A percentile compares a stretch with the other conserved stretches of the same genome.
Evolutionary conservation across 1,140 invertebrate species (phyloP).

Genomic region (Drosophila leontia): DNA sequence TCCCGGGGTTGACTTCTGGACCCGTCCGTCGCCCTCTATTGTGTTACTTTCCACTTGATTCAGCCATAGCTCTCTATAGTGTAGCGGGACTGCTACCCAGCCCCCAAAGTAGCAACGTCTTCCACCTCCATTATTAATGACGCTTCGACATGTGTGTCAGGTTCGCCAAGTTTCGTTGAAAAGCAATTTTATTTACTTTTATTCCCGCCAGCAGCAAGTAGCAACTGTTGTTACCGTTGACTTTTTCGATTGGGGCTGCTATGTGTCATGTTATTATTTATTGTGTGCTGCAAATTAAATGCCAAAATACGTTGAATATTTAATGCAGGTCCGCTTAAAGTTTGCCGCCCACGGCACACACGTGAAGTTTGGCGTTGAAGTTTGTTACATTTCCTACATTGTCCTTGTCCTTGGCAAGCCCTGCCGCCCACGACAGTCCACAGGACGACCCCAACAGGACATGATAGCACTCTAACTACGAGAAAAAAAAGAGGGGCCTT

Average conservation of each 20-base stretch:
- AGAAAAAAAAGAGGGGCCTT: conserved; percentile 13
- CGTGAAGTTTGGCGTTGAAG: conserved; percentile 53
- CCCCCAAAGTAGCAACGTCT: conserved; percentile 28
- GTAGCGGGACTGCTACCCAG: background rate
- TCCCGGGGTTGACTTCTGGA: conserved; percentile 55
- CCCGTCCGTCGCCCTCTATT: conserved; percentile 67
- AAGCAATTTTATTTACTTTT: conserved; percentile 83
- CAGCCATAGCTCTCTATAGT: conserved; percentile 1
- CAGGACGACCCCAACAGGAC: conserved; percentile 27
- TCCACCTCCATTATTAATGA: conserved; percentile 79
- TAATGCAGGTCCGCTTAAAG: conserved; percentile 67
- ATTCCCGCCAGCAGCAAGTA: conserved; percentile 9
- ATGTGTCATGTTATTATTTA: conserved; percentile 83
- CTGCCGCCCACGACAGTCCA: conserved; percentile 1
- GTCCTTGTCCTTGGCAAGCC: conserved; percentile 76
- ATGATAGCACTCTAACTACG: conserved; percentile 47
- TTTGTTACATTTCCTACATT: conserved; percentile 50
- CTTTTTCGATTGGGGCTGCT: conserved; percentile 54
- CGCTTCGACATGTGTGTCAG: conserved; percentile 81
- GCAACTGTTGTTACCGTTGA: conserved; percentile 27
- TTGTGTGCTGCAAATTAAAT: conserved; percentile 79
- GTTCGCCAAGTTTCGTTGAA: conserved; percentile 80
- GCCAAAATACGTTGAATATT: conserved; percentile 81
- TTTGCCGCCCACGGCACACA: conserved; percentile 28
- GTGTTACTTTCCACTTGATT: conserved; percentile 50